These are phyloP conservation scores for Neocloeon triangulifer DNA, from an alignment of 1,140 invertebrate genomes.

Conservation along the genomic window DNA sequence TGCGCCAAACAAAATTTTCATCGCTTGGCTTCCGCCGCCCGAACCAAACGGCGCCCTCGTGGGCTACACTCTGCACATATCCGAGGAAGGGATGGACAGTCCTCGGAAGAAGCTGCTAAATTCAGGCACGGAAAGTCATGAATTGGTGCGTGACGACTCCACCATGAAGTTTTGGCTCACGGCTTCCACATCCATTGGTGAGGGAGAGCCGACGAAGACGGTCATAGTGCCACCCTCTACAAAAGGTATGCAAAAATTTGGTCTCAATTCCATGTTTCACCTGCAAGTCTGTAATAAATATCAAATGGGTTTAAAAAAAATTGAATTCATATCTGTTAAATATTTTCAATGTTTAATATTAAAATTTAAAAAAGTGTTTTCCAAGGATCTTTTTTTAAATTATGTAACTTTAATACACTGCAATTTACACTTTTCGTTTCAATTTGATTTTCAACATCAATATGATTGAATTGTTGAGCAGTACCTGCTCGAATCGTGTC, in stretches of 20 bases:
- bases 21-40: conserved; percentile 48
- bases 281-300: no score
- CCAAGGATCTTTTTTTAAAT: no score
- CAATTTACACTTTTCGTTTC: conserved; percentile 7
- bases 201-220: conserved; percentile 51
- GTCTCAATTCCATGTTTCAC: no score
- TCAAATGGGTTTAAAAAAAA: no score
- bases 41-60: conserved; percentile 30
- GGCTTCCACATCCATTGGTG: conserved; percentile 55
- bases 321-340: no score
- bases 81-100: conserved; percentile 41
- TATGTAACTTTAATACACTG: not conserved
- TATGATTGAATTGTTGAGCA: conserved; percentile 17
- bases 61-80: conserved; percentile 45
- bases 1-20: conserved; percentile 57
- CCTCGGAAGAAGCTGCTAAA: conserved; percentile 42
- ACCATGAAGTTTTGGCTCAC: conserved; percentile 69
- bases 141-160: conserved; percentile 47
- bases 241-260: conserved; percentile 27
- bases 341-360: no score
- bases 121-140: conserved; percentile 36
- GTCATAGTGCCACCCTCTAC: conserved; percentile 52
- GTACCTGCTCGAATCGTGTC: conserved; percentile 62
- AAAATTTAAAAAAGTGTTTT: no score
- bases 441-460: conserved; percentile 5